Percentiles rank a stretch among this genome's conserved stretches.
These are phyloP conservation scores for Littorina saxatilis DNA, from an alignment of 1,140 invertebrate genomes.

Conservation along the genomic window DNA sequence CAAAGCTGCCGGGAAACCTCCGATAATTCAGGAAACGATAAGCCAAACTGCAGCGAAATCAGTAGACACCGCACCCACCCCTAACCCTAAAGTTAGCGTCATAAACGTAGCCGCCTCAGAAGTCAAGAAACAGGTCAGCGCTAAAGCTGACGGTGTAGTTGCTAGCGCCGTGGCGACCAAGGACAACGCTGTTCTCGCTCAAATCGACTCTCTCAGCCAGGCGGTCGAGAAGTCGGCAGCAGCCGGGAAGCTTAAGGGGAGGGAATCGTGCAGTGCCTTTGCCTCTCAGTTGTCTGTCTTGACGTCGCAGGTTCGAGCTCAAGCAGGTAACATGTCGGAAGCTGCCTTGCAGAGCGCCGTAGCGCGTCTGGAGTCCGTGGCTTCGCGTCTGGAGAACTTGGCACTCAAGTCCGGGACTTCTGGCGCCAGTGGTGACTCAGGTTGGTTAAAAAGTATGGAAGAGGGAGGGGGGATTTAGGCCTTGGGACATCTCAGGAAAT, in stretches of 20 bases:
- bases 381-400: background rate
- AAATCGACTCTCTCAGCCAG: slow-evolving; percentile 10
- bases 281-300: slow-evolving; percentile 18
- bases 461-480: no score
- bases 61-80: background rate
- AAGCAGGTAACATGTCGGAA: slow-evolving; percentile 10
- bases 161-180: background rate
- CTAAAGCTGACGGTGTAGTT: background rate
- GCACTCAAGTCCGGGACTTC: background rate
- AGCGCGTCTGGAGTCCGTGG: slow-evolving; percentile 10
- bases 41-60: background rate
- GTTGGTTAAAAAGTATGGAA: no score
- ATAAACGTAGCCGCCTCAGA: background rate
- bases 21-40: background rate
- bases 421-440: background rate
- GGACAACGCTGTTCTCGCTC: background rate
- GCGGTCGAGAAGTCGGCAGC: background rate
- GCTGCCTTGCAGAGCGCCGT: slow-evolving; percentile 11
- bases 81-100: background rate
- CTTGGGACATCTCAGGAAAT: no score
- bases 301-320: slow-evolving; percentile 9
- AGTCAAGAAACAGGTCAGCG: background rate
- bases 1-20: background rate
- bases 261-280: background rate
- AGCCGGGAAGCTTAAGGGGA: background rate